Conservation (phyloP, 2,888 invertebrate genomes). For the Drosophila neoperkinsi region DNA sequence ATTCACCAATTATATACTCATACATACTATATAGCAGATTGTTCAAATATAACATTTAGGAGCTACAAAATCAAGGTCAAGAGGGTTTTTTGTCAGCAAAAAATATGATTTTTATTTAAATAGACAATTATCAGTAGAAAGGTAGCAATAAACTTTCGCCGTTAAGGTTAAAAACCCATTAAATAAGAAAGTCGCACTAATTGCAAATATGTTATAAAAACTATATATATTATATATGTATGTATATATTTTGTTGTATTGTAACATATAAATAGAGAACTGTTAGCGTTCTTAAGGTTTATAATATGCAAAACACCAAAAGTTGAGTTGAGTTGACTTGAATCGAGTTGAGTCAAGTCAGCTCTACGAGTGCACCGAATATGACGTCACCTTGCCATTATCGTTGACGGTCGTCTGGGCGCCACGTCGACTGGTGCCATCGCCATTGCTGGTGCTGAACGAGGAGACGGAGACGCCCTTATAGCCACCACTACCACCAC, state of each 20-base stretch:
- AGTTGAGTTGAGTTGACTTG: conserved; percentile 10
- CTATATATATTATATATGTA: conserved; percentile 16
- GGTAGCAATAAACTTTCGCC: conserved; percentile 53
- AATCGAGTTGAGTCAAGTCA: neutral
- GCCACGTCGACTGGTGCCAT: conserved; percentile 86
- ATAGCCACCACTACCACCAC: conserved; percentile 75
- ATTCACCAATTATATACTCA: conserved; percentile 15
- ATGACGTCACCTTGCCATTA: conserved; percentile 90
- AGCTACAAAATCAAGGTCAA: conserved; percentile 61
- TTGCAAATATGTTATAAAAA: conserved; percentile 24
- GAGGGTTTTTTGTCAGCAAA: conserved; percentile 11
- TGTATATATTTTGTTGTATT: conserved; percentile 12
- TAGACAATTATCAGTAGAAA: conserved; percentile 33
- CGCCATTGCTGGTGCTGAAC: conserved; percentile 88
- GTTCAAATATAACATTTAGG: neutral
- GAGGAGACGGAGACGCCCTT: conserved; percentile 89
- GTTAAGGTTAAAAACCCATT: conserved; percentile 30
- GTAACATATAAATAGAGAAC: conserved; percentile 43
- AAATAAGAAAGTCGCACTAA: conserved; percentile 44
- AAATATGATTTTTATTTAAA: conserved; percentile 8
- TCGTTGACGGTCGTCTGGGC: conserved; percentile 90
- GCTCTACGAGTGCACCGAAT: conserved; percentile 84
- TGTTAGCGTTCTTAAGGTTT: conserved; percentile 20
- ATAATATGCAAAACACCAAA: conserved; percentile 45
- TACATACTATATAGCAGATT: neutral